A percentile compares a stretch with the other conserved stretches of the same genome.
Evolutionary conservation across 2,797 vertebrate genomes (phyloP).

Genomic region (Darevskia mixta): DNA sequence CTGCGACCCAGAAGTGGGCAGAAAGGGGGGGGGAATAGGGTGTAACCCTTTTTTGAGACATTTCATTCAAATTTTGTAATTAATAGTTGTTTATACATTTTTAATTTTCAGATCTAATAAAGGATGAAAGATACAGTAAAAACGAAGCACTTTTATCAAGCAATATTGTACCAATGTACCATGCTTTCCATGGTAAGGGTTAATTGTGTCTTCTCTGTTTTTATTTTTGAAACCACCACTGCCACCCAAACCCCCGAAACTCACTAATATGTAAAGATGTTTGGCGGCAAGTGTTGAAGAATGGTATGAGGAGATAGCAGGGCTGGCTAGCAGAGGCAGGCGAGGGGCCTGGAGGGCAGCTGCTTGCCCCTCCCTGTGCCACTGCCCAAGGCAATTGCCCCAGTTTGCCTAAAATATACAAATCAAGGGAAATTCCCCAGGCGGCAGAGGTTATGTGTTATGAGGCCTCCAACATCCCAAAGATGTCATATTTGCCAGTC

Average conservation of each 20-base stretch:
- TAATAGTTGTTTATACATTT: conserved; percentile 4
- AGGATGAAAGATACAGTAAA: conserved; percentile 77
- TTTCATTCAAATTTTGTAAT: conserved; percentile 27
- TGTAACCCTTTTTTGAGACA: background rate
- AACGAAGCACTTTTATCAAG: conserved; percentile 86
- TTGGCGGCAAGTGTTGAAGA: too few relatives aligned
- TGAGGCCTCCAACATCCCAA: background rate
- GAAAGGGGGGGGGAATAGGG: background rate
- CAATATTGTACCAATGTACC: conserved; percentile 92
- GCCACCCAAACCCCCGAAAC: too few relatives aligned
- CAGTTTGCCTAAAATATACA: background rate
- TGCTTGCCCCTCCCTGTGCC: too few relatives aligned
- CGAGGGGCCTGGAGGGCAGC: too few relatives aligned
- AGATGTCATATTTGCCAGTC: background rate
- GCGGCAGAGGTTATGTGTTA: too few relatives aligned
- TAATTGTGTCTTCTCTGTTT: background rate
- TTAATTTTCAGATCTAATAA: conserved; percentile 73
- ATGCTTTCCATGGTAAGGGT: conserved; percentile 89
- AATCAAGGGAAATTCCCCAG: background rate
- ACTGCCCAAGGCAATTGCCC: too few relatives aligned
- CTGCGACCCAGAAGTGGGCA: too few relatives aligned
- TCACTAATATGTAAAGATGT: too few relatives aligned
- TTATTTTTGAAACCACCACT: too few relatives aligned
- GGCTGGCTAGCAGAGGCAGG: too few relatives aligned
- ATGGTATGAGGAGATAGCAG: too few relatives aligned